Base-by-base conservation (phyloP, 1,140 invertebrate genomes). In the Macrocentrus cingulum region DNA sequence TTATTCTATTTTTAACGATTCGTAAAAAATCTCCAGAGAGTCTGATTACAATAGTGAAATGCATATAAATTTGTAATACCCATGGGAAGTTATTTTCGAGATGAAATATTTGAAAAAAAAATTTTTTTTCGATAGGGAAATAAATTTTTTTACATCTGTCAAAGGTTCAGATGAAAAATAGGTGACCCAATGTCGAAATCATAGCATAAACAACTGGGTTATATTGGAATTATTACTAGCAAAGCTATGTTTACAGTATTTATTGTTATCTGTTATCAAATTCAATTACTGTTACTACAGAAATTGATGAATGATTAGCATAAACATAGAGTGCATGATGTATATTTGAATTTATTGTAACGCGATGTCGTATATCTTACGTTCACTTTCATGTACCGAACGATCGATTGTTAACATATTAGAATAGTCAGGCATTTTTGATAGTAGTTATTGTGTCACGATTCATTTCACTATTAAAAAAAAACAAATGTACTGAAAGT, bases 331-430 rank as follows among this genome's bases (percentile, higher is more conserved):
- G 23, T 48, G 45, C 23, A 23, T 48, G 36, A 34, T n/a, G n/a
- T n/a, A n/a, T 23, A 32, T 48, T 8, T 13, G 29, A 48, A 48
- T 48, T 48, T 48, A 48, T 48, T 15, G 22, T 23, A 25, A 4
- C 19, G 15, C 13, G 15, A 48, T 25, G 23, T n/a, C n/a, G n/a
- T 48, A 25, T 48, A 25, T 29, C n/a, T 23, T 19, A 44, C 16
- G 16, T 8, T 19, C 11, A 4, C 42, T 16, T 11, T 19, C 19
- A 1, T 23, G 11, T n/a, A 20, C 6, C 45, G 13, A 23, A 20
- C 22, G 45, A 48, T 48, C 45, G 45, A 48, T 25, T 15, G 45
- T 48, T 25, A n/a, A 48, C 29, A 18, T 44, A 44, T 18, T 15
- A 44, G 45, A 20, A 8, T 11, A 48, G 45, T 25, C 20, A 20